phyloP scores from a whole-genome alignment of 2,797 vertebrate genomes.

The Chaenodraco wilsoni region DNA sequence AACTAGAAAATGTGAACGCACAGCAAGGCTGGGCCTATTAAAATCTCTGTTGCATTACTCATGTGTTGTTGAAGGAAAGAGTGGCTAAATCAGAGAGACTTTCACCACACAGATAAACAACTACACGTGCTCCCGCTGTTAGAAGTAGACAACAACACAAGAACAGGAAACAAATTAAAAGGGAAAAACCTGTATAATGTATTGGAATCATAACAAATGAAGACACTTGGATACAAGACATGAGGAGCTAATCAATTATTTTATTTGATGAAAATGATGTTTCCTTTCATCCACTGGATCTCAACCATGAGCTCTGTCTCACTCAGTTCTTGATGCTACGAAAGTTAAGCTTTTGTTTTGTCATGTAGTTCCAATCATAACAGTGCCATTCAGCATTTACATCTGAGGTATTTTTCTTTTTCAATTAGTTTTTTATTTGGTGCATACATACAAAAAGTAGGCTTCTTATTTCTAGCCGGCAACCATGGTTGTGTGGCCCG shows the following conservation, averaged over 20 bases:
- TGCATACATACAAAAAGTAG: background rate
- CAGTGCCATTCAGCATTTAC: background rate
- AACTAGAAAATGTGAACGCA: constrained; percentile 60
- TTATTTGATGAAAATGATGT: background rate
- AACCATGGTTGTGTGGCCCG: background rate
- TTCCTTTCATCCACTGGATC: no score
- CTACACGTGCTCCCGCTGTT: background rate
- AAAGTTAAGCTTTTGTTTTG: background rate
- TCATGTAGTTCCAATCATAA: background rate
- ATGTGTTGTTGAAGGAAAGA: constrained; percentile 53
- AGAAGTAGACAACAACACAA: background rate
- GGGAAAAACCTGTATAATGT: background rate
- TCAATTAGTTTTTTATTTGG: background rate
- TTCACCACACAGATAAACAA: constrained; percentile 21
- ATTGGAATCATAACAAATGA: background rate
- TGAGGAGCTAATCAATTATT: background rate
- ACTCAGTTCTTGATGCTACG: background rate
- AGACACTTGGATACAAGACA: background rate
- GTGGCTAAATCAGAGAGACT: constrained; percentile 12
- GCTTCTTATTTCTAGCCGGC: background rate
- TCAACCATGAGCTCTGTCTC: background rate
- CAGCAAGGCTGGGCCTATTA: constrained; percentile 63
- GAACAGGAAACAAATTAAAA: background rate
- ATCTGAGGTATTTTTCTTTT: background rate
- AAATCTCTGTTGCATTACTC: constrained; percentile 69